Percentiles rank a stretch among this genome's conserved stretches.
Conservation (phyloP, 1,140 invertebrate species). For the Panagrolaimus sp. region DNA sequence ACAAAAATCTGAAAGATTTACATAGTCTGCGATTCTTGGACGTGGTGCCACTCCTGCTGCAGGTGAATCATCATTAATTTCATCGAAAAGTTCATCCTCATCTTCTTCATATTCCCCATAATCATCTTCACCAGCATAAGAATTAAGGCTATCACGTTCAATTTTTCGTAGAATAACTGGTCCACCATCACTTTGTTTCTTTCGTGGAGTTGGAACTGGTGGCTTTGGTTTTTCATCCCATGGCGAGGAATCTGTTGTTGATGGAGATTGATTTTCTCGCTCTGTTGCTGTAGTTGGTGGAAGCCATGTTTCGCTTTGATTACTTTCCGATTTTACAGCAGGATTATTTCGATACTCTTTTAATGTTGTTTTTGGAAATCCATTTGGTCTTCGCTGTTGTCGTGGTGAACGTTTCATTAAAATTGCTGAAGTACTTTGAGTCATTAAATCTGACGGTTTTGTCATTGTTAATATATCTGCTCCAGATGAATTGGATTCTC, state of each 20-base stretch:
- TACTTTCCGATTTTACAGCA: not conserved
- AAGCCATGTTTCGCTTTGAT: not conserved
- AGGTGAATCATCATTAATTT: slow-evolving; percentile 21
- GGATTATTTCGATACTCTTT: not conserved
- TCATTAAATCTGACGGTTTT: slow-evolving; percentile 20
- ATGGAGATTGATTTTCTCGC: slow-evolving; percentile 17
- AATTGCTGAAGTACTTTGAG: slow-evolving; percentile 24
- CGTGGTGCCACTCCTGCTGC: not conserved
- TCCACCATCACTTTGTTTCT: not conserved
- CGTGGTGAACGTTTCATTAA: not conserved
- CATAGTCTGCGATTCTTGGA: slow-evolving; percentile 32
- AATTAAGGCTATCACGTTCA: slow-evolving; percentile 45
- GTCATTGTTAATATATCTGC: too few relatives aligned
- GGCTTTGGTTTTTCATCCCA: slow-evolving; percentile 23
- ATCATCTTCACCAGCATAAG: slow-evolving; percentile 42
- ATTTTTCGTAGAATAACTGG: slow-evolving; percentile 15
- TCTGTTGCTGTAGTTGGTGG: not conserved
- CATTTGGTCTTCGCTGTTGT: slow-evolving; percentile 7
- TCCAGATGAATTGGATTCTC: too few relatives aligned
- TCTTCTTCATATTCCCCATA: slow-evolving; percentile 37
- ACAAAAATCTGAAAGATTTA: slow-evolving; percentile 44
- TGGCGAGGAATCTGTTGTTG: slow-evolving; percentile 43
- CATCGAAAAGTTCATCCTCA: slow-evolving; percentile 47
- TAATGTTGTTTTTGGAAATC: slow-evolving; percentile 12
- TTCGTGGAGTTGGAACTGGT: slow-evolving; percentile 15